Percentiles rank a stretch among this genome's conserved stretches.
Evolutionary conservation across 2,888 invertebrate species (phyloP).

Genomic region (Papilio protenor): DNA sequence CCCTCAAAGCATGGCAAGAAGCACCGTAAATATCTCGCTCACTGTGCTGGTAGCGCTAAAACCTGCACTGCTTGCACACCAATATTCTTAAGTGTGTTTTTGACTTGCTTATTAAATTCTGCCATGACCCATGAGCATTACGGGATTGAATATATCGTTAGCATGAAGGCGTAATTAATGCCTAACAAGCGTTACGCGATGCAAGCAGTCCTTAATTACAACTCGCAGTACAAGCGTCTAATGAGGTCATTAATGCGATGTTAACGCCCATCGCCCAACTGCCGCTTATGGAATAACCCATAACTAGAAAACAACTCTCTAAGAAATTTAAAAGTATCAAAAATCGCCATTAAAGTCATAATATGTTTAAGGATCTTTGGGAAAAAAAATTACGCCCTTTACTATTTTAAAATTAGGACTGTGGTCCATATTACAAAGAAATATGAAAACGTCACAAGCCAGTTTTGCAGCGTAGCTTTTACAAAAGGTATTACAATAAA

Average conservation of each 20-base stretch:
- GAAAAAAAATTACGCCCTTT: no score
- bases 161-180: conserved; percentile 9
- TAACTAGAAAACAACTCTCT: not conserved
- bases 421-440: conserved; percentile 7
- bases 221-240: conserved; percentile 10
- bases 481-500: conserved; percentile 7
- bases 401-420: no score
- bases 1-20: no score
- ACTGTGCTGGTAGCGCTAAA: no score
- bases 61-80: no score
- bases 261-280: conserved; percentile 11
- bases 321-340: not conserved
- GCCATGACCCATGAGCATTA: not conserved
- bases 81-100: no score
- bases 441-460: conserved; percentile 6
- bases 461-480: not conserved
- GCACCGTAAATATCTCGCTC: no score
- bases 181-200: conserved; percentile 15
- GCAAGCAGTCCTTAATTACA: conserved; percentile 21
- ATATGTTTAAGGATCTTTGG: not conserved
- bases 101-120: no score
- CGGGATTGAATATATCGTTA: conserved; percentile 5
- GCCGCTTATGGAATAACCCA: not conserved
- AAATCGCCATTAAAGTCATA: not conserved
- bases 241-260: conserved; percentile 22